phyloP scores from a whole-genome alignment of 2,113 vertebrate species.

The Zapornia atra region DNA sequence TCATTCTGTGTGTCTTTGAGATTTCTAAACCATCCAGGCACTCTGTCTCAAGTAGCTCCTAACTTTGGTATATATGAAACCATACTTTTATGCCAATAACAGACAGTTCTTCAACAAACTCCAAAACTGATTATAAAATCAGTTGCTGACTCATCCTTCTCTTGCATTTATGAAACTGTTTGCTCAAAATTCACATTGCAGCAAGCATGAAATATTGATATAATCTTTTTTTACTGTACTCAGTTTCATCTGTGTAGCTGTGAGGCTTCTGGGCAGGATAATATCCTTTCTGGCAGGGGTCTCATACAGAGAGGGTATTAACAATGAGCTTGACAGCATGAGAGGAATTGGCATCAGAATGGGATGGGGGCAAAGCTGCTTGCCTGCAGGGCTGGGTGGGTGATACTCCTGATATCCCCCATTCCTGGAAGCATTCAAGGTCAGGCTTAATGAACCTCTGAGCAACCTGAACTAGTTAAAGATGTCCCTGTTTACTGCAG shows the following conservation, averaged over 20 bases:
- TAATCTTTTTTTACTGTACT: not conserved
- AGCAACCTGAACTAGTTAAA: too few relatives aligned
- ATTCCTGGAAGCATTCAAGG: too few relatives aligned
- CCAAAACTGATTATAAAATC: not conserved
- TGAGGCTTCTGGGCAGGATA: not conserved
- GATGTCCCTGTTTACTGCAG: too few relatives aligned
- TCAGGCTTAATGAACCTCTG: too few relatives aligned
- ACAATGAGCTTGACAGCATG: not conserved
- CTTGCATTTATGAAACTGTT: not conserved
- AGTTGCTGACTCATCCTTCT: constrained; percentile 3
- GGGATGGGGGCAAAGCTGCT: not conserved
- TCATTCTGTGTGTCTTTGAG: not conserved
- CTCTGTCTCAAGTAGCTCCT: not conserved
- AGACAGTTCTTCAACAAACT: not conserved
- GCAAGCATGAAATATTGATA: constrained; percentile 37
- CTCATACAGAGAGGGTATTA: not conserved
- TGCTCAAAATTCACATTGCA: not conserved
- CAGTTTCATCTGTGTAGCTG: not conserved
- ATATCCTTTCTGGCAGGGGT: not conserved
- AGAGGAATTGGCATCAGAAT: not conserved
- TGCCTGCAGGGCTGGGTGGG: rapidly evolving
- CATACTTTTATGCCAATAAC: not conserved
- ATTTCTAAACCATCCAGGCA: not conserved
- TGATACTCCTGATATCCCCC: not conserved
- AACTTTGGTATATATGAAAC: not conserved